A percentile compares a stretch with the other conserved stretches of the same genome.
Conservation (phyloP, 2,888 invertebrate genomes). For the Deroplatys truncata region DNA sequence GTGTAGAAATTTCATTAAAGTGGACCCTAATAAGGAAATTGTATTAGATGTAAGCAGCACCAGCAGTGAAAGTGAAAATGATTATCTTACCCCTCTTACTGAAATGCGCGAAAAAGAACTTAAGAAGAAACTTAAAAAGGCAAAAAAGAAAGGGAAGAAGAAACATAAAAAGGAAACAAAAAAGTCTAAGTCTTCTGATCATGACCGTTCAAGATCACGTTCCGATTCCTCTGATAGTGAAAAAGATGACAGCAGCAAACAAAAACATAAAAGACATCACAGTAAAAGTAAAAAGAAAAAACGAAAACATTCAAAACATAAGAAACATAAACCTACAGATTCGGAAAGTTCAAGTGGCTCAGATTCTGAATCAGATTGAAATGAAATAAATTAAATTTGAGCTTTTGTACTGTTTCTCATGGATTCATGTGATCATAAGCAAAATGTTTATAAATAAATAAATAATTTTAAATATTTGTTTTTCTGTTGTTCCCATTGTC, state of each 20-base stretch:
- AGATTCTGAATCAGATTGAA: background rate
- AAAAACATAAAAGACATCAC: constrained; percentile 36
- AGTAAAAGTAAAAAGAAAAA: constrained; percentile 44
- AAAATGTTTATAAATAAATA: too few relatives aligned
- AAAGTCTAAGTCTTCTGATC: constrained; percentile 34
- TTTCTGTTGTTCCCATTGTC: too few relatives aligned
- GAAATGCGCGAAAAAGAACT: constrained; percentile 74
- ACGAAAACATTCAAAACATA: constrained; percentile 31
- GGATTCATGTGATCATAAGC: too few relatives aligned
- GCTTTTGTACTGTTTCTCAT: background rate
- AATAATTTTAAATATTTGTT: too few relatives aligned
- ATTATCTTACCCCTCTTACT: constrained; percentile 80
- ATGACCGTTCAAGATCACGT: constrained; percentile 34
- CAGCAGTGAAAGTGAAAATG: constrained; percentile 80
- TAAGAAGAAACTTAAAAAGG: constrained; percentile 61
- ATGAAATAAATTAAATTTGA: background rate
- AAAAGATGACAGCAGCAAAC: constrained; percentile 31
- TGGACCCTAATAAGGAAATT: constrained; percentile 89
- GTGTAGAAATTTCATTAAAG: constrained; percentile 90
- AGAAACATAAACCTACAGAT: background rate
- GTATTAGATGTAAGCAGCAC: constrained; percentile 92
- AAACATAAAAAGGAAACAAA: constrained; percentile 44
- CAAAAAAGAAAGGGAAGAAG: constrained; percentile 56
- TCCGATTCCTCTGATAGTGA: constrained; percentile 39
- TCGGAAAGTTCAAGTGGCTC: constrained; percentile 8